phyloP scores from a whole-genome alignment of 2,888 invertebrate species.

The Microplitis manilae region DNA sequence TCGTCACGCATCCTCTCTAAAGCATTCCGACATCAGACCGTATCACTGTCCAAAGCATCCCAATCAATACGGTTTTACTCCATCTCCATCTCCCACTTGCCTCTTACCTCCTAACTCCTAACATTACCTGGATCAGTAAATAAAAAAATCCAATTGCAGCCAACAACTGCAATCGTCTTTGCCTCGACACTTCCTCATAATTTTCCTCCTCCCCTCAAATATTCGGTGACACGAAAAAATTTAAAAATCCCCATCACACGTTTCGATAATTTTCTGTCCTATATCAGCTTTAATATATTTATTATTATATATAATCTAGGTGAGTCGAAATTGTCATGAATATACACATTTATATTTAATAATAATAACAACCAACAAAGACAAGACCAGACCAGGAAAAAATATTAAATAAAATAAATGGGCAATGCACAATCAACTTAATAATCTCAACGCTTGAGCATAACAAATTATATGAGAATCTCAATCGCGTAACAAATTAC shows the following conservation, averaged over 20 bases:
- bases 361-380: background rate
- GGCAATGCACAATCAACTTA: constrained; percentile 13
- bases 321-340: constrained; percentile 32
- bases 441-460: constrained; percentile 31
- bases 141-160: too few species aligned
- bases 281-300: constrained; percentile 7
- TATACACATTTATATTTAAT: constrained; percentile 20
- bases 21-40: constrained; percentile 46
- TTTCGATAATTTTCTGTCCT: background rate
- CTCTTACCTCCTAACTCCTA: too few species aligned
- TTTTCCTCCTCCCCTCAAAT: background rate
- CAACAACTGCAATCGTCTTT: too few species aligned
- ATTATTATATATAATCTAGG: background rate
- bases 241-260: background rate
- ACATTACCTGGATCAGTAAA: too few species aligned
- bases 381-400: background rate
- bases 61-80: constrained; percentile 49
- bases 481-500: constrained; percentile 41
- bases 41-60: constrained; percentile 30
- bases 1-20: constrained; percentile 47
- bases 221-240: background rate
- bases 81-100: background rate
- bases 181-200: background rate
- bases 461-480: constrained; percentile 34
- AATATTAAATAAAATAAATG: background rate